A percentile compares a stretch with the other conserved stretches of the same genome.
Conservation (phyloP, 2,797 vertebrate genomes). For the Gymnoscopelus braueri region DNA sequence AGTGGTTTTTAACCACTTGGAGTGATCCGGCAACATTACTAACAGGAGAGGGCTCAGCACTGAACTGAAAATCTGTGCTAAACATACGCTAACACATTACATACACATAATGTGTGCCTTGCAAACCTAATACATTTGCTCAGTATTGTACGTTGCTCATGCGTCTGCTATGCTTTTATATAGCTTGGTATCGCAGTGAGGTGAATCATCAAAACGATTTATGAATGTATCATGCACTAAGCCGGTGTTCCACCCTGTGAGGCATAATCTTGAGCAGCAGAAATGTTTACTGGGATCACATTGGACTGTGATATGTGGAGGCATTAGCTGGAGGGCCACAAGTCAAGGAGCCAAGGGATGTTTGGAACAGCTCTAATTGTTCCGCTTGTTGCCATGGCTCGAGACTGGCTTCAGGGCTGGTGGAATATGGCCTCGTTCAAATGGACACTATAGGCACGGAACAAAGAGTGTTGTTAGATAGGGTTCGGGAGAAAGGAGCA, state of each 20-base stretch:
- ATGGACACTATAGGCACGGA: conserved; percentile 34
- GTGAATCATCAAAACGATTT: conserved; percentile 62
- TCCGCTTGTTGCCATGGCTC: conserved; percentile 44
- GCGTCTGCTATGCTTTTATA: conserved; percentile 39
- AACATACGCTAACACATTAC: conserved; percentile 18
- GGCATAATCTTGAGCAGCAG: conserved; percentile 44
- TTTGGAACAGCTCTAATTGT: conserved; percentile 59
- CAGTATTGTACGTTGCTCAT: background rate
- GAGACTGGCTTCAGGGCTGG: background rate
- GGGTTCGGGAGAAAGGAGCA: background rate
- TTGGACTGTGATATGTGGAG: conserved; percentile 8
- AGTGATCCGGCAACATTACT: conserved; percentile 37
- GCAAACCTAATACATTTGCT: conserved; percentile 22
- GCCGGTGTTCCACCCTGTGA: conserved; percentile 55
- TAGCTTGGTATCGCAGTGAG: conserved; percentile 48
- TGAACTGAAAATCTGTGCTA: conserved; percentile 51
- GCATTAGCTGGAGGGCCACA: conserved; percentile 25
- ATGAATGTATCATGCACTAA: conserved; percentile 61
- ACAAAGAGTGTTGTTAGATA: conserved; percentile 31
- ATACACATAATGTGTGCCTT: conserved; percentile 15
- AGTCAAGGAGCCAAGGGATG: conserved; percentile 42
- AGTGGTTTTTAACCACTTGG: conserved; percentile 26
- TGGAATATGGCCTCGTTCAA: conserved; percentile 46
- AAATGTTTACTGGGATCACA: conserved; percentile 38
- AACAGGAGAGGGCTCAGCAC: conserved; percentile 37